Evolutionary conservation across 2,888 invertebrate genomes (phyloP).

Genomic region (Cryptocheilus praepositus): DNA sequence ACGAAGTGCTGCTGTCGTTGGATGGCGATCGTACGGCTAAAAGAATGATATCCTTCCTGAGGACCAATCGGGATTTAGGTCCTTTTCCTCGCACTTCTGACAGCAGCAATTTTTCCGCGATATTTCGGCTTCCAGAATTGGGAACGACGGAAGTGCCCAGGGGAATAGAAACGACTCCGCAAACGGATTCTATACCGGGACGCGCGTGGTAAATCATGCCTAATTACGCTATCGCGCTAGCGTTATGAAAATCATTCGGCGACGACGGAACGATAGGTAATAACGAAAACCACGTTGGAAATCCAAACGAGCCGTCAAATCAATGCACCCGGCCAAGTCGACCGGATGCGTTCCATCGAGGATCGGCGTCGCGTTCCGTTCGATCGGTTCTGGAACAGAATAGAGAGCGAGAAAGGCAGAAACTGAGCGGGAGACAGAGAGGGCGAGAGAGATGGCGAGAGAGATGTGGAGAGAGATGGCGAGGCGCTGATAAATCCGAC

Average conservation of each 20-base stretch:
- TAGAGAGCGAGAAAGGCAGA: slow-evolving; percentile 5
- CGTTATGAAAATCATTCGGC: slow-evolving; percentile 4
- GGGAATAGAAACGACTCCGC: not conserved
- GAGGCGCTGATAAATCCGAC: slow-evolving; percentile 71
- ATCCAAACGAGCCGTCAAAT: slow-evolving; percentile 45
- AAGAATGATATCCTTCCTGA: slow-evolving; percentile 43
- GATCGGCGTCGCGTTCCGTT: slow-evolving; percentile 49
- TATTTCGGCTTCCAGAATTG: too few species aligned
- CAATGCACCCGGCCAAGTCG: slow-evolving; percentile 44
- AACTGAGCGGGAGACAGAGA: slow-evolving; percentile 17
- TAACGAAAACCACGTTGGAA: slow-evolving; percentile 38
- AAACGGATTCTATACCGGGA: not conserved
- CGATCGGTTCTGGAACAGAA: slow-evolving; percentile 44
- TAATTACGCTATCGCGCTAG: slow-evolving; percentile 1
- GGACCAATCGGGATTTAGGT: too few species aligned
- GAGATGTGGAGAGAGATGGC: slow-evolving; percentile 43
- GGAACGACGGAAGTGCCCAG: not conserved
- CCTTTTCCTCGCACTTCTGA: not conserved
- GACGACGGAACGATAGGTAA: slow-evolving; percentile 9
- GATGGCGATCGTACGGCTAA: slow-evolving; percentile 57
- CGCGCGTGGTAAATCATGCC: not conserved
- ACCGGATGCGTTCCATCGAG: slow-evolving; percentile 52
- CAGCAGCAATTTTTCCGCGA: too few species aligned
- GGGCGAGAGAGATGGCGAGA: slow-evolving; percentile 14
- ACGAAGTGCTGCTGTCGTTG: slow-evolving; percentile 39